Conservation (phyloP, 1,140 invertebrate genomes). For the Aphaenogaster rudis region DNA sequence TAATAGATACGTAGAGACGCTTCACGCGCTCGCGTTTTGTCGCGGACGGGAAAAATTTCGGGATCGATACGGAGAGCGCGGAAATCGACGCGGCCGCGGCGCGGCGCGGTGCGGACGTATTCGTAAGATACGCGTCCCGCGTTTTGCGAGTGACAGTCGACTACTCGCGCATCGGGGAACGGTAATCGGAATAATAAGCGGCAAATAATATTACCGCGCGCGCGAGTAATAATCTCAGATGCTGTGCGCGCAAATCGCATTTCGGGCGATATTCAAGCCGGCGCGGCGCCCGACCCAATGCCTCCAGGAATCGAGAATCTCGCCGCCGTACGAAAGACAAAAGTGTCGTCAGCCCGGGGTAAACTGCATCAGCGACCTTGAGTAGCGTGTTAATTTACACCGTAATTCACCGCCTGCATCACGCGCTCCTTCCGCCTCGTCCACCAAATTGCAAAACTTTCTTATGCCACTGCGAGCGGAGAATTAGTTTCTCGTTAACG, state of each 20-base stretch:
- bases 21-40: neutral
- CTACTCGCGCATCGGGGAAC: neutral
- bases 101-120: neutral
- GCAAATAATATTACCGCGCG: constrained; percentile 14
- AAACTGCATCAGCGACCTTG: constrained; percentile 72
- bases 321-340: constrained; percentile 53
- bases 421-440: constrained; percentile 29
- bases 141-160: neutral
- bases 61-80: neutral
- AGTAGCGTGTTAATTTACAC: constrained; percentile 76
- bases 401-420: constrained; percentile 66
- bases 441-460: constrained; percentile 75
- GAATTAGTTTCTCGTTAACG: constrained; percentile 86
- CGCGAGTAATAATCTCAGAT: constrained; percentile 42
- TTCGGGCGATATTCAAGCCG: constrained; percentile 48
- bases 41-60: neutral
- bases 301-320: constrained; percentile 53
- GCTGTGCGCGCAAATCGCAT: constrained; percentile 20
- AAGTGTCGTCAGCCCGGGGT: constrained; percentile 23
- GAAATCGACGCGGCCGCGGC: neutral
- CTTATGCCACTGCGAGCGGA: constrained; percentile 72
- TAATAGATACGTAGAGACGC: neutral
- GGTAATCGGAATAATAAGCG: constrained; percentile 47
- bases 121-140: neutral
- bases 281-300: neutral